Conservation (phyloP, 2,797 vertebrate species). For the Enteromius anoplus region DNA sequence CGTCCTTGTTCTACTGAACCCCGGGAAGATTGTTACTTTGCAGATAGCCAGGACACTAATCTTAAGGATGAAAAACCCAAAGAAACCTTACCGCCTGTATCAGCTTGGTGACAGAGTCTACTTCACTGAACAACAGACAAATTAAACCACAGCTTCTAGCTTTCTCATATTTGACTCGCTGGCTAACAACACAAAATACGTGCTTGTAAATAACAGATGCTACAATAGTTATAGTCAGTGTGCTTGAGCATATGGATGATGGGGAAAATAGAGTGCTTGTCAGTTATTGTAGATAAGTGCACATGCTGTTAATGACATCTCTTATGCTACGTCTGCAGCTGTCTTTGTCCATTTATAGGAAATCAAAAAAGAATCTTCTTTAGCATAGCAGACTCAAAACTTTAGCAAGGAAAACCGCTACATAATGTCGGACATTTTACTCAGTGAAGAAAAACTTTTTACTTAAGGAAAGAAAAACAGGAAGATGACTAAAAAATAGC, state of each 20-base stretch:
- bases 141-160: conserved; percentile 28
- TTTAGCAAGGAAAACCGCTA: background rate
- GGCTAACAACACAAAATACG: conserved; percentile 9
- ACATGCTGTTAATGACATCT: conserved; percentile 24
- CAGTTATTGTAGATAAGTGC: conserved; percentile 39
- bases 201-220: conserved; percentile 45
- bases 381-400: conserved; percentile 10
- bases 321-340: conserved; percentile 6
- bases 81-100: conserved; percentile 4
- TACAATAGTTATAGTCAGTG: conserved; percentile 15
- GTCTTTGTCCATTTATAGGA: conserved; percentile 21
- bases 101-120: conserved; percentile 1
- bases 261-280: conserved; percentile 30
- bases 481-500: conserved; percentile 27
- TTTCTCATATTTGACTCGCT: conserved; percentile 9
- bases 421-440: background rate
- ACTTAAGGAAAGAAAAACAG: conserved; percentile 18
- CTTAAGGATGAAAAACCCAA: conserved; percentile 16
- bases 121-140: conserved; percentile 17
- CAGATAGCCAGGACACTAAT: conserved; percentile 43
- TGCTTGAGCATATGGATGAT: conserved; percentile 35
- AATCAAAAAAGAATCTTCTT: conserved; percentile 27
- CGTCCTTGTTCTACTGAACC: conserved; percentile 27
- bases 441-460: conserved; percentile 2
- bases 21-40: conserved; percentile 41